Evolutionary conservation across 2,797 vertebrate species (phyloP).

Genomic region (Atherinosoma microstoma): DNA sequence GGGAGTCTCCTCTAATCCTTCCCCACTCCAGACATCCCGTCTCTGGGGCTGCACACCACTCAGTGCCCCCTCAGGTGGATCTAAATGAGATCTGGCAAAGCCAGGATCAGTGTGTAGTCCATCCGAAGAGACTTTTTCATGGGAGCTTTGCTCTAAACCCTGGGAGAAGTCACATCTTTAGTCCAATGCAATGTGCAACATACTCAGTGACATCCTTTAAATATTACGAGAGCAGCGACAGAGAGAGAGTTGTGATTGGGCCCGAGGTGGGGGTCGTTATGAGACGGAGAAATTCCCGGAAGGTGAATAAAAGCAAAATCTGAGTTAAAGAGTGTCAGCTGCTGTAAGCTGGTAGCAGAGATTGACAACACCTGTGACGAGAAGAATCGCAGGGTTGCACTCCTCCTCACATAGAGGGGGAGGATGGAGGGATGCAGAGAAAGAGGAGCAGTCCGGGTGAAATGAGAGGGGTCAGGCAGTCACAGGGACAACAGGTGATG

Average conservation of each 20-base stretch:
- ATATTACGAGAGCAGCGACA: background rate
- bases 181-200: background rate
- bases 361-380: slow-evolving; percentile 70
- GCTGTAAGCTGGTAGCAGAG: slow-evolving; percentile 55
- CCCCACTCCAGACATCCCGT: slow-evolving; percentile 66
- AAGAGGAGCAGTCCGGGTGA: slow-evolving; percentile 30
- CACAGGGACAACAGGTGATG: slow-evolving; percentile 61
- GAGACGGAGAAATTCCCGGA: slow-evolving; percentile 37
- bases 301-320: slow-evolving; percentile 33
- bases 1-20: slow-evolving; percentile 69
- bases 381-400: slow-evolving; percentile 49
- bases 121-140: slow-evolving; percentile 51
- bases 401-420: slow-evolving; percentile 31
- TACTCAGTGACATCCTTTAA: slow-evolving; percentile 16
- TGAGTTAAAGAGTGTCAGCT: slow-evolving; percentile 41
- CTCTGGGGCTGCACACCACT: slow-evolving; percentile 64
- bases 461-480: slow-evolving; percentile 57
- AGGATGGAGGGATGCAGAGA: slow-evolving; percentile 11
- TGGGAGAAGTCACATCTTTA: slow-evolving; percentile 39
- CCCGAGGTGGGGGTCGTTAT: slow-evolving; percentile 10
- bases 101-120: slow-evolving; percentile 70
- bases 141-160: slow-evolving; percentile 50
- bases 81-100: slow-evolving; percentile 79
- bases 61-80: slow-evolving; percentile 70
- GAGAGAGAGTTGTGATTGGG: background rate